Percentiles rank a stretch among this genome's conserved stretches.
Conservation (phyloP, 2,113 vertebrate genomes). For the Petrocephalus zakoni region DNA sequence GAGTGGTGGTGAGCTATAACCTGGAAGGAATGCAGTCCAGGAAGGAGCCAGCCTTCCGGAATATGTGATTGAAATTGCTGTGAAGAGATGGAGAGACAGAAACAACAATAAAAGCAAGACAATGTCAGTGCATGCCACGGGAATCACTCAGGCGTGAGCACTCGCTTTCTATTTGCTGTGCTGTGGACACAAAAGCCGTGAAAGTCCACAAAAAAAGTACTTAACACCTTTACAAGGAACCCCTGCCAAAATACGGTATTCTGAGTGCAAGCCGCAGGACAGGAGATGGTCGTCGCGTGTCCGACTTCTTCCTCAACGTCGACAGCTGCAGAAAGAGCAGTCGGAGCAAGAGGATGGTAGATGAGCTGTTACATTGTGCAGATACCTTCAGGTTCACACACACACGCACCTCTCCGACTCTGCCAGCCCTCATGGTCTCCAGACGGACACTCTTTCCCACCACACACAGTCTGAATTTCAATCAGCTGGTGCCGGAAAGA, state of each 20-base stretch:
- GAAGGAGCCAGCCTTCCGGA: conserved; percentile 2
- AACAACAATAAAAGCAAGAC: conserved; percentile 17
- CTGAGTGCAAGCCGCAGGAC: background rate
- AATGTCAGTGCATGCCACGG: background rate
- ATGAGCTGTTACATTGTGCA: background rate
- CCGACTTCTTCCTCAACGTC: background rate
- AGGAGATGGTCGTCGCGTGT: background rate
- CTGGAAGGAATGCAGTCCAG: conserved; percentile 32
- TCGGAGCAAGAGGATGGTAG: background rate
- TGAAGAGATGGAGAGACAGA: background rate
- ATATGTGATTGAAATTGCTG: background rate
- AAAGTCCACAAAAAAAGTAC: background rate
- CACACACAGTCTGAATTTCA: conserved; percentile 42
- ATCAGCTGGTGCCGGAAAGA: conserved; percentile 33
- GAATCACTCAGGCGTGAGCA: background rate
- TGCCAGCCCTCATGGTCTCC: conserved; percentile 18
- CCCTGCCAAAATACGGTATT: background rate
- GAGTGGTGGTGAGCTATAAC: conserved; percentile 22
- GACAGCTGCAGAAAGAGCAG: background rate
- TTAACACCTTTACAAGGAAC: background rate
- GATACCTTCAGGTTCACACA: background rate
- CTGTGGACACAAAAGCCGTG: background rate
- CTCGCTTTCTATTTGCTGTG: background rate
- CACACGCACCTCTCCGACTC: background rate
- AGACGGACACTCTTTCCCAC: conserved; percentile 37